Base-by-base conservation (phyloP, 2,888 invertebrate genomes). In the Drosophila phalerata region DNA sequence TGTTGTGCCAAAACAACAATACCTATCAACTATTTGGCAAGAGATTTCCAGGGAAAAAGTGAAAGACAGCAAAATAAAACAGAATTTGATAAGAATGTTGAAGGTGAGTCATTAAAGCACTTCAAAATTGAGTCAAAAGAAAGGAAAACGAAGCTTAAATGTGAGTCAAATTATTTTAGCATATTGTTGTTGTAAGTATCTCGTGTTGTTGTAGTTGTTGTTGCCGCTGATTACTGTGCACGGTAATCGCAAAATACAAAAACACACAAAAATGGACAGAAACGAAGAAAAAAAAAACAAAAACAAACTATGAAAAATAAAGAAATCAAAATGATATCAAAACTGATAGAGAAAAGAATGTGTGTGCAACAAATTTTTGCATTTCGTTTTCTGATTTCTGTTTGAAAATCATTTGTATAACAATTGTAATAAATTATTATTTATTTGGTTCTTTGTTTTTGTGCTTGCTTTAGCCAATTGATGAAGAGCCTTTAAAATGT, bases 291-390 rank as follows among this genome's bases (percentile, higher is more conserved):
- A 37, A n/a, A 52, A 32, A 32, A 8, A 13, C 9, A 17, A 10
- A 10, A n/a, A n/a, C n/a, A n/a, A n/a, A n/a, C n/a, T 40, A 42
- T 42, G 5, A 10, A 11, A 42, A 19, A 13, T 13, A 25, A 32
- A 6, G 15, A 19, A 19, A 45, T 22, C n/a, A 1, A 13, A 19
- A 19, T 13, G 17, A 37, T 37, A 53, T 13, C 6, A 22, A 32
- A 28, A 19, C 10, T n/a, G n/a, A 17, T 17, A 13, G 40, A 13
- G 34, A 8, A 42, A 0, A 45, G 40, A 34, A 56, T 13, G 22
- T 60, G 65, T 77, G 73, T 77, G 61, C 52, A 30, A 58, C 9
- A 34, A 37, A 63, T 63, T 63, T 73, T 73, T 75, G 67, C 68
- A 63, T 55, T 67, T 73, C n/a, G 42, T 57, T 74, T 75, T 55